Evolutionary conservation across 2,797 vertebrate genomes (phyloP), one percentile per base, ranked within the genome.

Genomic region (Iguana delicatissima): DNA sequence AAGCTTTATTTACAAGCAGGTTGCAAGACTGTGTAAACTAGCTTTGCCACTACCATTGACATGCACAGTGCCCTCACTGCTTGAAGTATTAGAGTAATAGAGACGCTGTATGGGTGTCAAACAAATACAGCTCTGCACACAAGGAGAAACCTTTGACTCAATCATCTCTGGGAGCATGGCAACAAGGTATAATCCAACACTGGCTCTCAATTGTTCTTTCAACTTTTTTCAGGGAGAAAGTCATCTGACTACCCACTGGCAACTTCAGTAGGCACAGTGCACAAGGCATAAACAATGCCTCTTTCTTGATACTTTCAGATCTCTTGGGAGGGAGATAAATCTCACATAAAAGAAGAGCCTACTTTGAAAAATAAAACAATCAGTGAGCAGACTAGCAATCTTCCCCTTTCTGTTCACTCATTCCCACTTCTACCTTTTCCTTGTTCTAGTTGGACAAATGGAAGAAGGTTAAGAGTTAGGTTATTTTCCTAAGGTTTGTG

Each of bases 261-360:
- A 35, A 59, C 26, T 85, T 38, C 0, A 6, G 8, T 73, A 14
- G 24, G 22, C 12, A 55, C 35, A 50, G 29, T 80, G 42, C 10
- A 52, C 4, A 67, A 6, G 64, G 22, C 38, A 50, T 79, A 10
- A 85, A 6, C 38, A 77, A 79, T 80, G 12, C 10, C 59, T 52
- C 20, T 69, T 80, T 80, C 46, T 24, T 52, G n/a, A 4, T 38
- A 87, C 16, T 79, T 79, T 46, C 57, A 79, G 5, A 13, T 69
- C 64, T 80, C 32, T 35, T 46, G 0, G 42, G 42, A 26, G 69
- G n/a, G 32, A 80, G 18, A n/a, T 85, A 80, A 88, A 79, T 6
- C 86, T 86, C 92, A 91, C 46, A 82, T 35, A 69, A 67, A 67
- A 79, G 32, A 12, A 50, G 12, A 42, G 22, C 22, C 42, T 38